These are phyloP conservation scores for Ophiodon elongatus DNA, from an alignment of 2,113 vertebrate genomes.

Conservation along the genomic window DNA sequence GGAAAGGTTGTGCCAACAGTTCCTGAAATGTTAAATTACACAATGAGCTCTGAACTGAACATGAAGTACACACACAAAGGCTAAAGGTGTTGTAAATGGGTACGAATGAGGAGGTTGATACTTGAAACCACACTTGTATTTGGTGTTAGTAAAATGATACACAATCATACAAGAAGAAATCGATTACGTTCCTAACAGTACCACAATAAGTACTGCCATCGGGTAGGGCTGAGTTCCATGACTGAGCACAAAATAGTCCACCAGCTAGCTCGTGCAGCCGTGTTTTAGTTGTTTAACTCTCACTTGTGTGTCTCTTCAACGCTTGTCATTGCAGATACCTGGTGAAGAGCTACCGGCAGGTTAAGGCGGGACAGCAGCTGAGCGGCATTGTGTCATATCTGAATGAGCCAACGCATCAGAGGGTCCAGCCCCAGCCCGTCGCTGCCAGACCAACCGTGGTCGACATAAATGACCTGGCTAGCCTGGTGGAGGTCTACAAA, in stretches of 20 bases:
- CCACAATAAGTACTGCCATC: background rate
- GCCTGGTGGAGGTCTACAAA: constrained; percentile 91
- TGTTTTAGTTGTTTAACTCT: background rate
- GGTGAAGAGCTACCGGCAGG: constrained; percentile 93
- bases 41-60: background rate
- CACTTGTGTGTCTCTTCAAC: background rate
- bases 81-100: constrained; percentile 2
- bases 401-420: constrained; percentile 86
- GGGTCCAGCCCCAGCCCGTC: constrained; percentile 90
- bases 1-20: background rate
- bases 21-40: background rate
- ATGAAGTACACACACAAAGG: background rate
- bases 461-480: constrained; percentile 85
- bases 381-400: constrained; percentile 94
- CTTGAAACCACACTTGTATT: background rate
- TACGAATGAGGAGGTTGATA: background rate
- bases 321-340: constrained; percentile 86
- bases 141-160: background rate
- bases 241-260: background rate
- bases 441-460: constrained; percentile 82
- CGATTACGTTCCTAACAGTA: background rate
- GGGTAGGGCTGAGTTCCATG: background rate
- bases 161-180: background rate
- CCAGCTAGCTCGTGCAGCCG: rapidly evolving
- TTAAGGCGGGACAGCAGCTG: constrained; percentile 87